A percentile compares a stretch with the other conserved stretches of the same genome.
Conservation (phyloP, 2,797 vertebrate species). For the Hephaestus fuliginosus region DNA sequence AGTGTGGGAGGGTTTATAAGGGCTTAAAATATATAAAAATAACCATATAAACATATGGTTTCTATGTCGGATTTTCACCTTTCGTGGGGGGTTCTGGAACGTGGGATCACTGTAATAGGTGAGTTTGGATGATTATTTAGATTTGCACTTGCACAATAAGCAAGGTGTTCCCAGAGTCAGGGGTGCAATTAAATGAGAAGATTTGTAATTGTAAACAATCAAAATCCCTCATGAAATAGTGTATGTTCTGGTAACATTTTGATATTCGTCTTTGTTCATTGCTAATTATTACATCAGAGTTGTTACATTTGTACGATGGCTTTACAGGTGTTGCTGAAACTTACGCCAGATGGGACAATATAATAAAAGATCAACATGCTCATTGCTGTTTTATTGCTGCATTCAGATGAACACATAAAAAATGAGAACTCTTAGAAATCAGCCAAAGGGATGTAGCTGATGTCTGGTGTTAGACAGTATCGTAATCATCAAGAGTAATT, state of each 20-base stretch:
- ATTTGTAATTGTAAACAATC: background rate
- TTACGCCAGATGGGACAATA: background rate
- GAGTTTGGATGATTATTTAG: background rate
- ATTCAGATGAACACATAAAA: too few relatives aligned
- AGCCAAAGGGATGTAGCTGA: background rate
- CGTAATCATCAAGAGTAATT: conserved; percentile 12
- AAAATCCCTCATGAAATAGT: background rate
- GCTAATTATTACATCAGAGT: conserved; percentile 3
- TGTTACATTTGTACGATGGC: background rate
- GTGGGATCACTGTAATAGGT: background rate
- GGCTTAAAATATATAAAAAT: too few relatives aligned
- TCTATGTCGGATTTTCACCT: too few relatives aligned
- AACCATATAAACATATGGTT: too few relatives aligned
- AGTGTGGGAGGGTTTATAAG: too few relatives aligned
- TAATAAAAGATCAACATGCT: background rate
- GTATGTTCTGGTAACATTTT: conserved; percentile 4
- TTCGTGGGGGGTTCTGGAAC: too few relatives aligned
- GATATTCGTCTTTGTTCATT: background rate
- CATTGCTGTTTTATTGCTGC: background rate
- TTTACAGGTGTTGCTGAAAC: background rate
- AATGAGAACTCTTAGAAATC: background rate
- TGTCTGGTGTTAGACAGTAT: background rate
- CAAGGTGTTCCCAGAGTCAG: background rate
- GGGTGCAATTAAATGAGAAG: background rate
- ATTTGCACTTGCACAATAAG: background rate